Base-by-base conservation (phyloP, 2,113 vertebrate species). In the Platichthys flesus region DNA sequence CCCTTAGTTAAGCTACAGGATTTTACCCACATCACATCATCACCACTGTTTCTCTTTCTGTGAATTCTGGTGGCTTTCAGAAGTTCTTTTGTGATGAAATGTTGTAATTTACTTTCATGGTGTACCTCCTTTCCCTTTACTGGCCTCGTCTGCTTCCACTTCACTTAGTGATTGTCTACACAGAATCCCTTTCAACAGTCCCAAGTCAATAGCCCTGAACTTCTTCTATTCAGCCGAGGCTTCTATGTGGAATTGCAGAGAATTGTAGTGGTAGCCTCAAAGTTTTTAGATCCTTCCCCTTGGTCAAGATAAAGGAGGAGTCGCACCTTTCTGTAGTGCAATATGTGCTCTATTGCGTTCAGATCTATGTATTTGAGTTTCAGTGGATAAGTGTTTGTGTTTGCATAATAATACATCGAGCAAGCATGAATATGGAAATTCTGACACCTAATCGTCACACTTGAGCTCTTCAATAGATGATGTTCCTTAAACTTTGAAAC, bases 121-220 rank as follows among this genome's bases (percentile, higher is more conserved):
- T 62, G 55, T 57, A 79, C 69, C 71, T 73, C 71, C 54, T 55
- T 59, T 81, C 23, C 62, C 65, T 86, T 77, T 67, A 66, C 76
- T 40, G 66, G 69, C 67, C 66, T 81, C 5, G 21, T 70, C 76
- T 54, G 64, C 76, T 90, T 79, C 82, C 80, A 84, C 84, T 83
- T 82, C 84, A 81, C 85, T 88, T 70, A 82, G 78, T 72, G 68
- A 81, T 68, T 73, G 79, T 79, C 77, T 65, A 82, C 84, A 90
- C 86, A 82, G 79, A 90, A 88, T 85, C 67, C 82, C 90, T 91
- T 85, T 90, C 78, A 88, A 76, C 78, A 57, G 60, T 86, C 85
- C 76, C 79, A 56, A 77, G 84, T 77, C 79, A 74, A 78, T 57
- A 73, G 52, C 31, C 68, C 72, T 76, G 81, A 80, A 77, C 83